Percentiles rank a stretch among this genome's conserved stretches.
These are phyloP conservation scores for Penaeus monodon DNA, from an alignment of 2,888 invertebrate genomes.

Conservation along the genomic window DNA sequence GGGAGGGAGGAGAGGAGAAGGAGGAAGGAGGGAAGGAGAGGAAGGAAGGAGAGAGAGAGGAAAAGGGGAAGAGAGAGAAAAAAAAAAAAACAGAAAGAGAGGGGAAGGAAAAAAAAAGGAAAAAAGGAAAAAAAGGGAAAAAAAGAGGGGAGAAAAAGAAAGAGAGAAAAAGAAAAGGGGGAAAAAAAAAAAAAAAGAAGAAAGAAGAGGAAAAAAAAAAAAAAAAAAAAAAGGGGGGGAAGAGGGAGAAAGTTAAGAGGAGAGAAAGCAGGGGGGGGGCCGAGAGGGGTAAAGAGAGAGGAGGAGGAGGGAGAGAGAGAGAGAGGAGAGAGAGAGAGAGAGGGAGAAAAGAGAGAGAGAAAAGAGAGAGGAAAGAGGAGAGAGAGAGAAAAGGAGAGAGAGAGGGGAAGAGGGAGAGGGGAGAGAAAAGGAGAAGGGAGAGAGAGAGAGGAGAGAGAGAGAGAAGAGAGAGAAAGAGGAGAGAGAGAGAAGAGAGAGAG, in stretches of 20 bases:
- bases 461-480: not conserved
- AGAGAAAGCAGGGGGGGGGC: not conserved
- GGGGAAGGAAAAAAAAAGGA: too few species aligned
- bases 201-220: not conserved
- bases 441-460: not conserved
- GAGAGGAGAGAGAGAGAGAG: too few species aligned
- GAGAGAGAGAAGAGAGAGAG: not conserved
- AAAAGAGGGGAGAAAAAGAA: too few species aligned
- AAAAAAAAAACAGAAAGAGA: too few species aligned
- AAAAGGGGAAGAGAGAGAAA: too few species aligned
- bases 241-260: not conserved
- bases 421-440: not conserved
- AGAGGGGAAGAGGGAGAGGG: not conserved
- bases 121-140: too few species aligned
- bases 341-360: not conserved
- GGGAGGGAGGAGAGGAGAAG: too few species aligned
- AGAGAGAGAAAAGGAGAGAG: not conserved
- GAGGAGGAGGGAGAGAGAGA: not conserved
- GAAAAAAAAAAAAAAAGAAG: too few species aligned
- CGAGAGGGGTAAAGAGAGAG: not conserved
- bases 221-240: not conserved
- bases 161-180: too few species aligned
- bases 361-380: not conserved
- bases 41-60: too few species aligned
- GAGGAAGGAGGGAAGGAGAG: too few species aligned